Conservation (phyloP, 2,797 vertebrate genomes). For the Balearica regulorum region DNA sequence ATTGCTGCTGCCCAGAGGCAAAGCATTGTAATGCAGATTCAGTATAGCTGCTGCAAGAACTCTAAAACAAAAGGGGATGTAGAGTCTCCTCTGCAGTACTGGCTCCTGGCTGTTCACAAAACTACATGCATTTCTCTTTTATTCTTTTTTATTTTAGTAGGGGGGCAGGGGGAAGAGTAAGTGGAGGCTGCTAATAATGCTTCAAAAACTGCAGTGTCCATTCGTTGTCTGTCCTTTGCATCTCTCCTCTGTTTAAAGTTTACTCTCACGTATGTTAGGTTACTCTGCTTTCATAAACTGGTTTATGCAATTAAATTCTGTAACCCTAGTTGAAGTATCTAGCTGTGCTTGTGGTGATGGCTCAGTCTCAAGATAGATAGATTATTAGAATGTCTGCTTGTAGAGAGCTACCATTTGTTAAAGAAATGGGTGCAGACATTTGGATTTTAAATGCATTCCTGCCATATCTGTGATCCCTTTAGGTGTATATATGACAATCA, state of each 20-base stretch:
- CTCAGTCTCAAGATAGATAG: slow-evolving; percentile 21
- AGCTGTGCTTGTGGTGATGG: slow-evolving; percentile 29
- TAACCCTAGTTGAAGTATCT: slow-evolving; percentile 22
- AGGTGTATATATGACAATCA: neutral
- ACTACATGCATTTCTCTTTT: neutral
- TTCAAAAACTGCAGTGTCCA: slow-evolving; percentile 22
- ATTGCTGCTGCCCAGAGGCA: slow-evolving; percentile 54
- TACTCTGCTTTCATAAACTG: slow-evolving; percentile 55
- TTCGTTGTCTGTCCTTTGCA: neutral
- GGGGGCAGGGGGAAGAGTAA: neutral
- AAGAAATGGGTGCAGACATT: neutral
- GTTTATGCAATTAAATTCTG: slow-evolving; percentile 62
- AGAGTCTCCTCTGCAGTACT: neutral
- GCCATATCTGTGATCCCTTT: neutral
- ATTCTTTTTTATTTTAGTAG: neutral
- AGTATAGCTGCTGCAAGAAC: slow-evolving; percentile 29
- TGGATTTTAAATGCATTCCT: slow-evolving; percentile 25
- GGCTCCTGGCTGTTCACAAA: neutral
- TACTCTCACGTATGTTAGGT: neutral
- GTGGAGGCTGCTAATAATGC: neutral
- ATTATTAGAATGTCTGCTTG: slow-evolving; percentile 42
- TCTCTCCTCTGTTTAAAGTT: neutral
- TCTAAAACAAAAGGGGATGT: neutral
- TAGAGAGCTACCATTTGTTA: neutral
- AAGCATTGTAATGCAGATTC: slow-evolving; percentile 54